Percentiles rank a stretch among this genome's conserved stretches.
phyloP scores from a whole-genome alignment of 2,113 vertebrate species.

The Synchiropus splendidus region DNA sequence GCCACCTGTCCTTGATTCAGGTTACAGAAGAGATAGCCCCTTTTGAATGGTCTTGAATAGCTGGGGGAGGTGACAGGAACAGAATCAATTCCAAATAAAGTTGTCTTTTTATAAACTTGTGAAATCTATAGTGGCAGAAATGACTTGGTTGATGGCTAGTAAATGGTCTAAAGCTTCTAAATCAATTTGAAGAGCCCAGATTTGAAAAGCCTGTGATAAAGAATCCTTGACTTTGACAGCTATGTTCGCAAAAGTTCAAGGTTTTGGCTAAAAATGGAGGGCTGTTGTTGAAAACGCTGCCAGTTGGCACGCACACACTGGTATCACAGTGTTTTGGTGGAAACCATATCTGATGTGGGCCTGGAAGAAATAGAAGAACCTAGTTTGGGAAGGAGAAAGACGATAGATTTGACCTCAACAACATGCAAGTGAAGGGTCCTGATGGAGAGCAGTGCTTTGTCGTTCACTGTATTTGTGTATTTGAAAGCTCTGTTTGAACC shows the following conservation, averaged over 20 bases:
- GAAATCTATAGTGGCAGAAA: too few species aligned
- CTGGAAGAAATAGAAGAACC: conserved; percentile 31
- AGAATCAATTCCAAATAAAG: too few species aligned
- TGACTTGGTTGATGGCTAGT: too few species aligned
- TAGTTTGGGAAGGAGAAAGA: not conserved
- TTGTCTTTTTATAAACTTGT: too few species aligned
- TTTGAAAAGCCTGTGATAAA: not conserved
- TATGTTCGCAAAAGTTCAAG: conserved; percentile 10
- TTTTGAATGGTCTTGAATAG: too few species aligned
- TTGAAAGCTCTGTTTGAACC: too few species aligned
- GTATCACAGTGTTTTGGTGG: conserved; percentile 29
- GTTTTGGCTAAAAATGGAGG: conserved; percentile 13
- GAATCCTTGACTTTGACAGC: conserved; percentile 33
- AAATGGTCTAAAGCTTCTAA: too few species aligned
- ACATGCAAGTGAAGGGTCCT: not conserved
- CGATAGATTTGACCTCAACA: not conserved
- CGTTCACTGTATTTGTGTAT: too few species aligned
- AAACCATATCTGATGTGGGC: conserved; percentile 35
- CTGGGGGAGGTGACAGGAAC: too few species aligned
- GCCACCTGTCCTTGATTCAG: too few species aligned
- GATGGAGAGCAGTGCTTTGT: not conserved
- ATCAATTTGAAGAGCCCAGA: too few species aligned
- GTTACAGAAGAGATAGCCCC: too few species aligned
- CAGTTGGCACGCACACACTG: conserved; percentile 27
- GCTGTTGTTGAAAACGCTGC: conserved; percentile 26